Evolutionary conservation across 2,113 vertebrate genomes (phyloP).

Genomic region (Rana temporaria): DNA sequence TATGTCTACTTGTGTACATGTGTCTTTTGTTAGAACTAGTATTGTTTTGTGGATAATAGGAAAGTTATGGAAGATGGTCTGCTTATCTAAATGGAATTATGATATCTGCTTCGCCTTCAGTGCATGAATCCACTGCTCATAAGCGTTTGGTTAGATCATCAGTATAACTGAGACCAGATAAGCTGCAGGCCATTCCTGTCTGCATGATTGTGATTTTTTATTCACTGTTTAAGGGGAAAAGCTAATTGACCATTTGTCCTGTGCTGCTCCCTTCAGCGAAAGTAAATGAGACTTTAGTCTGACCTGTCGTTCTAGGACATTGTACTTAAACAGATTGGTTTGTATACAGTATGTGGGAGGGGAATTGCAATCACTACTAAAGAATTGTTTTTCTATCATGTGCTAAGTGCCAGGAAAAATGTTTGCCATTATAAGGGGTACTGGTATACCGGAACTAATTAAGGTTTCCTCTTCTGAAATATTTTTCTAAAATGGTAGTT

Average conservation of each 20-base stretch:
- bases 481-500: neutral
- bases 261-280: neutral
- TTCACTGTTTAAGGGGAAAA: conserved; percentile 5
- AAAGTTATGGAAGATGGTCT: too few species aligned
- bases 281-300: neutral
- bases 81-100: neutral
- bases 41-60: too few species aligned
- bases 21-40: too few species aligned
- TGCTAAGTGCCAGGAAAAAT: neutral
- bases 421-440: neutral
- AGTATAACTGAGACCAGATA: neutral
- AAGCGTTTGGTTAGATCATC: neutral
- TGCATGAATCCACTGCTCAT: neutral
- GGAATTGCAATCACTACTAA: neutral
- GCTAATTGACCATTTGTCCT: conserved; percentile 4
- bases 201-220: neutral
- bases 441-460: neutral
- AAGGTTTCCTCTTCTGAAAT: neutral
- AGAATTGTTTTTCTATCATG: neutral
- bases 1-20: too few species aligned
- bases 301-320: neutral
- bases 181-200: neutral
- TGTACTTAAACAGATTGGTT: neutral
- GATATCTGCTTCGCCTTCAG: neutral
- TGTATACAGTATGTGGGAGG: neutral